These are phyloP conservation scores for Parauchenoglanis ngamensis DNA, from an alignment of 2,797 vertebrate species.

Conservation along the genomic window DNA sequence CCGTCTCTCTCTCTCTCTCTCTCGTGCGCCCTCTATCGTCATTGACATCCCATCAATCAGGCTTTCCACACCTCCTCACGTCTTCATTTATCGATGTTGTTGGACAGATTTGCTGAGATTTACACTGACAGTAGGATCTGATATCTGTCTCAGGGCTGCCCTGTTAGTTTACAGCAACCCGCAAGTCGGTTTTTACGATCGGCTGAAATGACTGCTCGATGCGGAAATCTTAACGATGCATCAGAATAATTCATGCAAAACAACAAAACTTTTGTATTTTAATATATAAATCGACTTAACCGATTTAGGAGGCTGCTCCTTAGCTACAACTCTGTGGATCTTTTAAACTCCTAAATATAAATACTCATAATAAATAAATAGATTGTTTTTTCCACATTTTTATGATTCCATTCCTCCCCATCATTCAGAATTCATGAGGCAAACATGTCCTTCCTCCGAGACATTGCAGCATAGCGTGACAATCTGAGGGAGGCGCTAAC, in stretches of 20 bases:
- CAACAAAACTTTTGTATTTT: neutral
- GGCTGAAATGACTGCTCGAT: neutral
- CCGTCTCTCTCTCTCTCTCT: neutral
- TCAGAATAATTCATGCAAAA: neutral
- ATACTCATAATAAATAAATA: neutral
- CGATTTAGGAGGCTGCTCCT: neutral
- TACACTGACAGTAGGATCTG: neutral
- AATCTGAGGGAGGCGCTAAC: neutral
- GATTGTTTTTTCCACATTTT: neutral
- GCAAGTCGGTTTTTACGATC: neutral
- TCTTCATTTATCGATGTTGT: slow-evolving; percentile 39
- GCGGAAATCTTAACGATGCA: neutral
- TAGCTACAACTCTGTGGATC: neutral
- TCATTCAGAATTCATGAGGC: neutral
- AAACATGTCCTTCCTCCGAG: neutral
- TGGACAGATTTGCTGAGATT: slow-evolving; percentile 38
- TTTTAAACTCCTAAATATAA: neutral
- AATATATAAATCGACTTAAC: neutral
- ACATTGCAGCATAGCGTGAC: neutral
- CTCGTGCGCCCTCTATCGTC: neutral
- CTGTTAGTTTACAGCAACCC: neutral
- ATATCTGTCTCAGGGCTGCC: slow-evolving; percentile 14
- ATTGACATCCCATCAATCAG: slow-evolving; percentile 44
- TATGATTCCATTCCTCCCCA: neutral
- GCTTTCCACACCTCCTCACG: slow-evolving; percentile 40